Evolutionary conservation across 2,113 vertebrate genomes (phyloP), one percentile per base, ranked within the genome.

Genomic region (Colinus virginianus): DNA sequence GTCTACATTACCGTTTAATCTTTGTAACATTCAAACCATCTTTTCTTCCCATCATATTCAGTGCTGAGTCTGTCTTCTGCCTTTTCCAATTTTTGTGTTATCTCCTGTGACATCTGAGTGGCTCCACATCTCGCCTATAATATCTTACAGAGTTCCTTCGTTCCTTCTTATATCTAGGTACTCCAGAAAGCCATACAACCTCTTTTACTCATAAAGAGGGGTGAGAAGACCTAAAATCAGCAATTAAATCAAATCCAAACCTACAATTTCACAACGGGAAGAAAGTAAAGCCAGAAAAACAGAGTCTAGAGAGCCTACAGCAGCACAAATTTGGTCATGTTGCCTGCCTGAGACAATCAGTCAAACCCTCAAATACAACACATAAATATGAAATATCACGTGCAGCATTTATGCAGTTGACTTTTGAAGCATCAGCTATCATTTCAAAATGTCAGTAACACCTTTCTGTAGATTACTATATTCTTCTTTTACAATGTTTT

Each of bases 231-330:
- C 62, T 89, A 42, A 95, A 92, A 61, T 1, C 70, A 72, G 53
- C 58, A 79, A 87, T 87, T 95, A 89, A 95, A 72, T 8, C 51
- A 82, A 79, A 87, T n/a, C 38, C 25, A 80, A 93, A 85, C 76
- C 78, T 75, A 20, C n/a, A 75, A 68, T 94, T 94, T 91, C 78
- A 43, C 55, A 87, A 64, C 66, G 87, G 26, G 42, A 38, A 78
- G 23, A 84, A 87, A 75, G 61, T 46, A 85, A 90, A 85, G 68
- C 7, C 55, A 67, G 59, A 76, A 89, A 93, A 94, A 55, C 12
- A 62, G 18, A 89, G 36, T 51, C 6, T 4, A 59, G 84, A 82
- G 56, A 91, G n/a, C 53, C 36, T 64, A 38, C 23, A 40, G 34
- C 7, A 72, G 16, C 61, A 78, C 26, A 0, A 0, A n/a, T 82